A percentile compares a stretch with the other conserved stretches of the same genome.
Conservation (phyloP, 1,140 invertebrate species). For the Laodelphax striatellus region DNA sequence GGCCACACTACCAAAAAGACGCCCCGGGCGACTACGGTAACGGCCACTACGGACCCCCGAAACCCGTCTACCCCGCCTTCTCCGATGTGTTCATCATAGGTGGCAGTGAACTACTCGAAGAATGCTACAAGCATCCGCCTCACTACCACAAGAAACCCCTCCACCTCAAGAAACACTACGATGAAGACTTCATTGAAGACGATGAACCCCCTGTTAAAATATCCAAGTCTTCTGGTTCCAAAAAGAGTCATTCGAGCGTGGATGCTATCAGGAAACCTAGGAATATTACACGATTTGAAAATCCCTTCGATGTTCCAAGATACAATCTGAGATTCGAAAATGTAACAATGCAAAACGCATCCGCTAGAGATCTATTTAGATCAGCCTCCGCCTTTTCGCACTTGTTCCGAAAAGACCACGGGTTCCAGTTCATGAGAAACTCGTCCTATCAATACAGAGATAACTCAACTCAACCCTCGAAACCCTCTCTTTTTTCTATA, state of each 20-base stretch:
- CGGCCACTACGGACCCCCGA: not conserved
- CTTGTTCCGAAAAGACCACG: no score
- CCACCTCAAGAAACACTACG: not conserved
- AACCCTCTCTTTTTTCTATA: no score
- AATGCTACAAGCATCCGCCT: constrained; percentile 1
- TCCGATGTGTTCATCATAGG: constrained; percentile 13
- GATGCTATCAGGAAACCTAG: not conserved
- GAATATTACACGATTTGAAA: not conserved
- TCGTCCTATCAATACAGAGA: no score
- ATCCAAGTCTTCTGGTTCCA: not conserved
- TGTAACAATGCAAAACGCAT: no score
- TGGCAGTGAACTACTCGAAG: constrained; percentile 3
- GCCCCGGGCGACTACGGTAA: not conserved
- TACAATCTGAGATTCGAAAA: not conserved
- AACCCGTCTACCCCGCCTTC: not conserved
- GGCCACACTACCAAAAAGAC: constrained; percentile 5
- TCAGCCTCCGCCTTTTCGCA: no score
- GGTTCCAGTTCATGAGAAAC: no score
- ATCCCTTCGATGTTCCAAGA: not conserved
- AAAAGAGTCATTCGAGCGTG: not conserved
- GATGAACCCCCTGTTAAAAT: not conserved
- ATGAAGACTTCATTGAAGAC: not conserved
- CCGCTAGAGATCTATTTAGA: no score
- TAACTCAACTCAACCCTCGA: no score
- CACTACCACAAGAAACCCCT: not conserved